These are phyloP conservation scores for Phocoena phocoena DNA, from an alignment of 2,113 vertebrate genomes.

Conservation along the genomic window DNA sequence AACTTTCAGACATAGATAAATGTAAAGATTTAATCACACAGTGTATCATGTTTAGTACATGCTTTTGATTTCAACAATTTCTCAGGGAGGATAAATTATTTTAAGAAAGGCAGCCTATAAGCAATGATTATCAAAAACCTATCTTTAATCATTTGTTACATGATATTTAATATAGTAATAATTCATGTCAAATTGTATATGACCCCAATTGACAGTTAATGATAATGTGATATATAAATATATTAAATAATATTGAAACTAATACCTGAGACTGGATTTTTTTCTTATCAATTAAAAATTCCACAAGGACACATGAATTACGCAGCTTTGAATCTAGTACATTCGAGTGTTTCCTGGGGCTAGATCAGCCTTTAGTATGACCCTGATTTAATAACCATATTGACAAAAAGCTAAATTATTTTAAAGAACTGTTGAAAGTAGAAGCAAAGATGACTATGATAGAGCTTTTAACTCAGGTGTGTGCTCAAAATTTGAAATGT, in stretches of 20 bases:
- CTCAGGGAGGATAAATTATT: constrained; percentile 34
- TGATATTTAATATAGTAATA: constrained; percentile 38
- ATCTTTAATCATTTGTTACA: not conserved
- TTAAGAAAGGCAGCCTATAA: not conserved
- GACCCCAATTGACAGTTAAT: not conserved
- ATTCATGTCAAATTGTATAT: not conserved
- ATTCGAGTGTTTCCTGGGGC: constrained; percentile 31
- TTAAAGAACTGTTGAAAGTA: constrained; percentile 63
- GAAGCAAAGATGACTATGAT: constrained; percentile 53
- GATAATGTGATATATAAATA: constrained; percentile 26
- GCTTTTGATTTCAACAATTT: constrained; percentile 36
- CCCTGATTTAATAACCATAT: constrained; percentile 61
- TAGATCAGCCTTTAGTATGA: not conserved
- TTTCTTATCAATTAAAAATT: constrained; percentile 54
- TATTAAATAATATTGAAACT: constrained; percentile 12
- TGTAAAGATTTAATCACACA: constrained; percentile 48
- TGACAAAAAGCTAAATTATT: constrained; percentile 75
- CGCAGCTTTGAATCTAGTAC: constrained; percentile 46
- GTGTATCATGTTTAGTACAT: not conserved
- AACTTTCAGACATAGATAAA: constrained; percentile 51
- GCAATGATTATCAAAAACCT: not conserved
- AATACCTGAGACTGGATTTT: not conserved
- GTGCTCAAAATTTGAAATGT: constrained; percentile 70
- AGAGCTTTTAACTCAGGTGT: constrained; percentile 69
- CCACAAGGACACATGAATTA: constrained; percentile 3